These are phyloP conservation scores for Acestrorhynchus altus DNA, from an alignment of 2,797 vertebrate genomes.

Conservation along the genomic window DNA sequence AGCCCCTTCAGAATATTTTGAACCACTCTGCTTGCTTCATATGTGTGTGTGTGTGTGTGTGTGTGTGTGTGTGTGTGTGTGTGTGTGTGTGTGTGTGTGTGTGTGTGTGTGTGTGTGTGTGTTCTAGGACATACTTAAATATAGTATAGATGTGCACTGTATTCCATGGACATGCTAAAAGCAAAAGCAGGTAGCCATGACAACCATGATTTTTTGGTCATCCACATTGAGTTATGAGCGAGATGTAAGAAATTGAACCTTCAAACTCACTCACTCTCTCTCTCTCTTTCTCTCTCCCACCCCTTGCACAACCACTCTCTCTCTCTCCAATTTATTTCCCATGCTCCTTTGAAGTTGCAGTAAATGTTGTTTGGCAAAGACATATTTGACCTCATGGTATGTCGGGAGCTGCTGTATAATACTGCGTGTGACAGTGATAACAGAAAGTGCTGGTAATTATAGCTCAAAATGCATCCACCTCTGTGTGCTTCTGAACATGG, in stretches of 20 bases:
- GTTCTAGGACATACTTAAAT: background rate
- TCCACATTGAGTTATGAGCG: slow-evolving; percentile 27
- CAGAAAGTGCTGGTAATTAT: background rate
- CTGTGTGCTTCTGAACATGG: background rate
- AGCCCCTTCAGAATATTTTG: slow-evolving; percentile 38
- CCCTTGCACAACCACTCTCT: too few species aligned
- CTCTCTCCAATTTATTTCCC: background rate
- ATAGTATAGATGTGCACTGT: slow-evolving; percentile 40
- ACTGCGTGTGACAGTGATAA: background rate
- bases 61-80: background rate
- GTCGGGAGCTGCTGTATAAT: background rate
- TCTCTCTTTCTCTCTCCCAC: background rate
- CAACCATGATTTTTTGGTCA: slow-evolving; percentile 43
- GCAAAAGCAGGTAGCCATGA: slow-evolving; percentile 29
- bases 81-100: background rate
- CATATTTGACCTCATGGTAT: slow-evolving; percentile 17
- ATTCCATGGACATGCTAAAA: slow-evolving; percentile 37
- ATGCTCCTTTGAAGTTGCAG: slow-evolving; percentile 21
- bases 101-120: slow-evolving; percentile 3
- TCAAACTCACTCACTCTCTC: slow-evolving; percentile 39
- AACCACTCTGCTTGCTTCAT: slow-evolving; percentile 1
- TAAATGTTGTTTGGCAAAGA: slow-evolving; percentile 8
- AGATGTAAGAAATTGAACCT: slow-evolving; percentile 42
- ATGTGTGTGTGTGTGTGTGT: background rate
- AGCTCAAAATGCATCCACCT: background rate